Evolutionary conservation across 2,113 vertebrate genomes (phyloP).

Genomic region (Datnioides undecimradiatus): DNA sequence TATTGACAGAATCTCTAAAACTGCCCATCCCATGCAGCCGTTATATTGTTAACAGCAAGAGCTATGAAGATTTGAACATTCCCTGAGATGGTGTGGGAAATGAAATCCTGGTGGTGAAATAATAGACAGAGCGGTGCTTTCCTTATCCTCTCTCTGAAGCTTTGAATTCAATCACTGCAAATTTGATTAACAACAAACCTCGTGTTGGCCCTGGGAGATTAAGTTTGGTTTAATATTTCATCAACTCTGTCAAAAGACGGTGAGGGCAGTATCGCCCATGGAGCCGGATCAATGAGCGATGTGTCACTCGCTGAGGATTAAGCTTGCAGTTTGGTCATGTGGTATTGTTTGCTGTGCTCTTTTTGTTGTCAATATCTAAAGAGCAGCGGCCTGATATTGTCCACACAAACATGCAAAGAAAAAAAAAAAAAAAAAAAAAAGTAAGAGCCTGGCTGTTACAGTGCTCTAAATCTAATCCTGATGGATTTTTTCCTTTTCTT

Average conservation of each 20-base stretch:
- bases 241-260: slow-evolving; percentile 47
- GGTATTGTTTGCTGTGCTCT: slow-evolving; percentile 38
- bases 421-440: slow-evolving; percentile 32
- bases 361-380: slow-evolving; percentile 47
- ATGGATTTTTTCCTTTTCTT: slow-evolving; percentile 68
- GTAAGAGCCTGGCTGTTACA: slow-evolving; percentile 57
- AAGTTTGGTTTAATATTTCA: slow-evolving; percentile 68
- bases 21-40: neutral
- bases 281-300: slow-evolving; percentile 46
- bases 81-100: slow-evolving; percentile 19
- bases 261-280: slow-evolving; percentile 30
- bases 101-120: slow-evolving; percentile 30
- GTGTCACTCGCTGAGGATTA: slow-evolving; percentile 40
- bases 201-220: slow-evolving; percentile 50
- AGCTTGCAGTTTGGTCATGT: slow-evolving; percentile 20
- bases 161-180: slow-evolving; percentile 45
- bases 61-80: slow-evolving; percentile 9
- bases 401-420: slow-evolving; percentile 51
- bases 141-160: slow-evolving; percentile 28
- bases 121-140: neutral
- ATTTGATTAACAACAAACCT: slow-evolving; percentile 62
- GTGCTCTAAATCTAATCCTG: slow-evolving; percentile 74
- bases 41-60: slow-evolving; percentile 9
- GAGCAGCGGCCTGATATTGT: slow-evolving; percentile 37
- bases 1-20: neutral